These are phyloP conservation scores for Cryptocephalus moraei DNA, from an alignment of 2,888 invertebrate species.

Conservation along the genomic window DNA sequence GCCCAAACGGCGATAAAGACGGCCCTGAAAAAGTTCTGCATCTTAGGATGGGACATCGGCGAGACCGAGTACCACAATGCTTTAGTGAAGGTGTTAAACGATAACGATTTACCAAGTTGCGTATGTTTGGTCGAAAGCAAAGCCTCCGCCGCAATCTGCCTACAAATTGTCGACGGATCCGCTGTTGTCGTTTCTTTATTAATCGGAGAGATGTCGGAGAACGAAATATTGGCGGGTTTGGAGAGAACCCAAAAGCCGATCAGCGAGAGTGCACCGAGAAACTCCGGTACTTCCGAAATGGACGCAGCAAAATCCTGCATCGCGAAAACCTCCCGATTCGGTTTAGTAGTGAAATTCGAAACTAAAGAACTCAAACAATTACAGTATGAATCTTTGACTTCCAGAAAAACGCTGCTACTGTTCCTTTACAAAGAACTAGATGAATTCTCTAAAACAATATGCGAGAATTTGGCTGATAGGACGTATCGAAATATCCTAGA, in stretches of 20 bases:
- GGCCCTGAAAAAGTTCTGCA: background rate
- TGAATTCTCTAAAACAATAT: too few species aligned
- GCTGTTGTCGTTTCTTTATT: background rate
- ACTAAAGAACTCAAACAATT: too few species aligned
- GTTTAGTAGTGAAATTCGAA: too few species aligned
- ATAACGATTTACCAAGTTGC: background rate
- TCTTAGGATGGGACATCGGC: conserved; percentile 1
- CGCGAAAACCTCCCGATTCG: too few species aligned
- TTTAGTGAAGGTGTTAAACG: background rate
- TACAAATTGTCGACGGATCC: background rate
- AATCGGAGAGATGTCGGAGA: background rate
- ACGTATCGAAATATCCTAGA: background rate
- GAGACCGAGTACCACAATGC: background rate
- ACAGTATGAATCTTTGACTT: too few species aligned
- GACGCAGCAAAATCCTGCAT: too few species aligned
- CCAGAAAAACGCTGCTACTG: too few species aligned
- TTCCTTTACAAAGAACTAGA: too few species aligned
- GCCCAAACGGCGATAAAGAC: background rate
- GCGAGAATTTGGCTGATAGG: too few species aligned
- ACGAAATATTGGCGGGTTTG: background rate
- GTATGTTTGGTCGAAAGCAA: background rate
- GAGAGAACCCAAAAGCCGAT: too few species aligned
- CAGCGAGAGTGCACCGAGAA: too few species aligned
- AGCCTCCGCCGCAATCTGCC: background rate
- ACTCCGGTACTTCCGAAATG: too few species aligned